Evolutionary conservation across 2,888 invertebrate genomes (phyloP), one percentile per base, ranked within the genome.

Genomic region (Lepidocyrtinus sp.): DNA sequence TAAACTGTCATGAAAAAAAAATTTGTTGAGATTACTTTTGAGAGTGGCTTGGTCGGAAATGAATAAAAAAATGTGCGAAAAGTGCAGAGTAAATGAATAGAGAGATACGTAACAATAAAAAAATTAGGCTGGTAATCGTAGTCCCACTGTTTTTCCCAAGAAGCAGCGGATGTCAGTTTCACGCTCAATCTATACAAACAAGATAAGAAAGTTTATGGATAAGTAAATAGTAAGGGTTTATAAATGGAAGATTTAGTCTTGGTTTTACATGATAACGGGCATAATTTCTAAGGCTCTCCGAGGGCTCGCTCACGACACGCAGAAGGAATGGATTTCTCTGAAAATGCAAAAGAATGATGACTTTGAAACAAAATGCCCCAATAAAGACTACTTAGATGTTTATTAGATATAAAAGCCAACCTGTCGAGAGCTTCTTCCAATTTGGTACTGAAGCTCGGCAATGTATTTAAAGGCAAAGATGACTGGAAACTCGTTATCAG

Each of bases 401-500:
- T 45, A 45, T 12, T 45, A 45, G 15, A 45, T 45, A 9, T 7
- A 36, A 12, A 36, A 36, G 36, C 36, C 5, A 12, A 89, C 90
- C 89, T 91, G 96, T 84, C 91, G 90, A 7, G 91, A 88, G 1
- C 91, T 88, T 75, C 89, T 88, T 62, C 92, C 93, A n/a, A 95
- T 88, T 36, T 91, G 91, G 88, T 95, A 91, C 88, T 99, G 99
- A 80, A 99, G 90, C 87, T 94, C 92, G 0, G 99, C 98, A 77
- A 95, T 94, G 89, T 94, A 96, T 90, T 99, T 99, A 61, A 98
- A 91, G 82, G 98, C 97, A 91, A 99, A 99, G 68, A 99, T 99
- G 85, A 99, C 98, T 83, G 99, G 99, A 86, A 98, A 93, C 90
- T 82, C 81, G 59, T 79, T 81, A 26, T 79, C 79, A 2, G 82